Evolutionary conservation across 2,113 vertebrate genomes (phyloP).

Genomic region (Dascyllus trimaculatus): DNA sequence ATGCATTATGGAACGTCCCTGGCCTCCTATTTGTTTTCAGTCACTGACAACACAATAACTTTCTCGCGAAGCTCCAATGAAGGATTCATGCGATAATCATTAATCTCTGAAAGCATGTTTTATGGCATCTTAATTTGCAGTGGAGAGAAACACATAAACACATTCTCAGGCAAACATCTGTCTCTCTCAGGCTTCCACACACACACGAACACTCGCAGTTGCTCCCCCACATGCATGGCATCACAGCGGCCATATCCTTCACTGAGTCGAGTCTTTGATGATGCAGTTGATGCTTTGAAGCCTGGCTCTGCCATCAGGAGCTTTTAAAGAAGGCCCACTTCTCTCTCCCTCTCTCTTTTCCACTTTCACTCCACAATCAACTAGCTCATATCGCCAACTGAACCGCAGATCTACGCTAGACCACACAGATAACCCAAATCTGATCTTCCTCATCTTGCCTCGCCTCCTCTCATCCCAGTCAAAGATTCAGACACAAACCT

Average conservation of each 20-base stretch:
- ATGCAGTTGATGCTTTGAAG: constrained; percentile 68
- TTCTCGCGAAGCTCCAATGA: background rate
- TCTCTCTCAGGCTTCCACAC: constrained; percentile 19
- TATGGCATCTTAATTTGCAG: constrained; percentile 25
- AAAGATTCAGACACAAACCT: constrained; percentile 33
- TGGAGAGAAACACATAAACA: constrained; percentile 3
- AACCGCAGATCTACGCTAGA: constrained; percentile 40
- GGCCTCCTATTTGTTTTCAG: constrained; percentile 11
- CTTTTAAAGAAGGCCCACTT: constrained; percentile 53
- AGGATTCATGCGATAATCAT: constrained; percentile 7
- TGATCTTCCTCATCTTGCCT: constrained; percentile 61
- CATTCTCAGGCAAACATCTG: constrained; percentile 38
- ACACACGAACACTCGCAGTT: constrained; percentile 2
- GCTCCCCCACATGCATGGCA: constrained; percentile 40
- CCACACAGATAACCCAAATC: constrained; percentile 70
- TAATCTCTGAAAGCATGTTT: constrained; percentile 31
- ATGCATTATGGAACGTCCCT: background rate
- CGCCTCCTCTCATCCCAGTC: constrained; percentile 51
- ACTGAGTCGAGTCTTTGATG: constrained; percentile 63
- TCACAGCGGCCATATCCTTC: constrained; percentile 50
- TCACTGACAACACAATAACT: background rate
- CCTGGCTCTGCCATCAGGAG: constrained; percentile 54
- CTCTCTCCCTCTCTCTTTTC: constrained; percentile 10
- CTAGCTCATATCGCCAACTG: constrained; percentile 37
- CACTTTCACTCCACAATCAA: constrained; percentile 42